These are phyloP conservation scores for Agrotis ipsilon DNA, from an alignment of 2,888 invertebrate genomes.

Conservation along the genomic window DNA sequence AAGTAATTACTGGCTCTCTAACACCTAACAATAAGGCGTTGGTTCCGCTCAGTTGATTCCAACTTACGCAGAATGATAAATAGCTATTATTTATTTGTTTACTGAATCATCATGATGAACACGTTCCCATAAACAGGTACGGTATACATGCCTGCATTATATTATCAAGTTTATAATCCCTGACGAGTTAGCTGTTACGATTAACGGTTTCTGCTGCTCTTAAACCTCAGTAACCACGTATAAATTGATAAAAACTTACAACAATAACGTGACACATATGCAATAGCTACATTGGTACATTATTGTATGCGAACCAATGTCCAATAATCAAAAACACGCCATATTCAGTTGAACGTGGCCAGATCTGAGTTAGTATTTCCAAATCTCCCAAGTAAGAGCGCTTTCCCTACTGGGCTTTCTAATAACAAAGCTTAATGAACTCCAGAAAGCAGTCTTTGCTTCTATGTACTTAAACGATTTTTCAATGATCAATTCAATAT, in stretches of 20 bases:
- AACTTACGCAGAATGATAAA: constrained; percentile 51
- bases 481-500: constrained; percentile 4
- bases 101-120: constrained; percentile 48
- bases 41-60: constrained; percentile 40
- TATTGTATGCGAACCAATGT: constrained; percentile 1
- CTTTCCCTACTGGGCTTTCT: background rate
- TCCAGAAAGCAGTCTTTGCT: background rate
- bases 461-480: background rate
- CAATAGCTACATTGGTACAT: background rate
- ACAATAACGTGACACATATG: constrained; percentile 19
- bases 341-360: background rate
- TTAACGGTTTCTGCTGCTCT: constrained; percentile 15
- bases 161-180: constrained; percentile 53
- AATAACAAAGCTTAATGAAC: background rate
- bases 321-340: constrained; percentile 23
- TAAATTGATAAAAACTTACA: constrained; percentile 30
- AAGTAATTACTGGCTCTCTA: constrained; percentile 31
- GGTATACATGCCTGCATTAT: constrained; percentile 18
- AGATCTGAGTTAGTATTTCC: background rate
- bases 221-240: constrained; percentile 22
- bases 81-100: constrained; percentile 50
- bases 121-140: constrained; percentile 50
- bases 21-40: constrained; percentile 37
- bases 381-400: background rate
- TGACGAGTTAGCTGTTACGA: constrained; percentile 46